Conservation (phyloP, 2,888 invertebrate species). For the Timema cristinae region DNA sequence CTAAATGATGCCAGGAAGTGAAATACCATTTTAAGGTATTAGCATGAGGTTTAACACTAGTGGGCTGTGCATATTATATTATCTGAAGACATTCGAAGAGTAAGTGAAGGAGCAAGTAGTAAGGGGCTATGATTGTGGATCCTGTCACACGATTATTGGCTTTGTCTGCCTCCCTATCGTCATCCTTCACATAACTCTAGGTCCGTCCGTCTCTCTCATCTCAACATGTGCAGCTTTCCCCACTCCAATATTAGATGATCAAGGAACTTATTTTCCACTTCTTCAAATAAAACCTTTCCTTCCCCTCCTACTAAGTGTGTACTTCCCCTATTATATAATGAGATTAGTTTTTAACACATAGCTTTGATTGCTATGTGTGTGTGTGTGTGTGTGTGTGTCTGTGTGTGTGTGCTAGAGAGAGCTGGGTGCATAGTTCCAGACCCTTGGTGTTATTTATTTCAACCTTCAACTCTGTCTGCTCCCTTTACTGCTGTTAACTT, state of each 20-base stretch:
- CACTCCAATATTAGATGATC: conserved; percentile 6
- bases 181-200: no score
- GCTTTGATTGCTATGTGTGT: conserved; percentile 8
- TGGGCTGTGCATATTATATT: no score
- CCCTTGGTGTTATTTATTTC: no score
- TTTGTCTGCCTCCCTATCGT: background rate
- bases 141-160: conserved; percentile 13
- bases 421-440: no score
- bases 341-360: conserved; percentile 13
- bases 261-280: conserved; percentile 15
- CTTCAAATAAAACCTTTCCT: conserved; percentile 16
- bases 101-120: no score
- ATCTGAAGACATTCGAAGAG: no score
- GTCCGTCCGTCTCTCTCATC: background rate
- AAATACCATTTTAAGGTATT: no score
- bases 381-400: background rate
- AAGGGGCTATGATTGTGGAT: background rate
- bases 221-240: no score
- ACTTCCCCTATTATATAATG: background rate
- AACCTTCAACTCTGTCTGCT: no score
- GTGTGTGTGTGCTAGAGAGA: background rate
- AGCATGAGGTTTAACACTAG: no score
- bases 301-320: background rate
- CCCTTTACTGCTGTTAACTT: no score
- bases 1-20: no score